phyloP scores from a whole-genome alignment of 2,888 invertebrate species.

The Metalampra italica region DNA sequence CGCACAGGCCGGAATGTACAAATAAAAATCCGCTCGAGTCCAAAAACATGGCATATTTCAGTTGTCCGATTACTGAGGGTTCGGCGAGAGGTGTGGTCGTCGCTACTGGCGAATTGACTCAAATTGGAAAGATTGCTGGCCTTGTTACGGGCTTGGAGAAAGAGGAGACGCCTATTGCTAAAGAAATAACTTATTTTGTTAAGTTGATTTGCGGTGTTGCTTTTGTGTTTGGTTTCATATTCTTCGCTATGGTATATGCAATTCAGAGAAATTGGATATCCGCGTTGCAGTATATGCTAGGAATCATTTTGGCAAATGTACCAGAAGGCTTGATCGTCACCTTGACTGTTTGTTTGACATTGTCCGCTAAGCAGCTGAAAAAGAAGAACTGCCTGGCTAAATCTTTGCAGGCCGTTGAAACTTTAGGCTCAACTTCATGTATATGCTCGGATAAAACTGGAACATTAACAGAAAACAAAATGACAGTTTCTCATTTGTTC shows the following conservation, averaged over 20 bases:
- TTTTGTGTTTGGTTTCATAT: slow-evolving; percentile 81
- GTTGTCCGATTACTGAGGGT: slow-evolving; percentile 88
- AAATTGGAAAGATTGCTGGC: slow-evolving; percentile 85
- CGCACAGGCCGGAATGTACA: slow-evolving; percentile 80
- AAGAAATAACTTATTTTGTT: slow-evolving; percentile 87
- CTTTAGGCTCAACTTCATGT: slow-evolving; percentile 86
- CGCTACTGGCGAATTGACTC: slow-evolving; percentile 81
- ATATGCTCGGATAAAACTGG: slow-evolving; percentile 91
- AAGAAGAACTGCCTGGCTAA: slow-evolving; percentile 88
- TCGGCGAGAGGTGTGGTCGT: slow-evolving; percentile 81
- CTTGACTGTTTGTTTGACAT: slow-evolving; percentile 86
- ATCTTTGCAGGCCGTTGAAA: slow-evolving; percentile 87
- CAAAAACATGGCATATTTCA: slow-evolving; percentile 88
- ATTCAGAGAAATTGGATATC: slow-evolving; percentile 82
- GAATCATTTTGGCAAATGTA: slow-evolving; percentile 88
- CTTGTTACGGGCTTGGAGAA: slow-evolving; percentile 81
- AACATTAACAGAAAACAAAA: slow-evolving; percentile 83
- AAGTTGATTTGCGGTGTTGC: slow-evolving; percentile 83
- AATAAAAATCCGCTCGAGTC: slow-evolving; percentile 86
- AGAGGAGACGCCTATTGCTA: slow-evolving; percentile 86
- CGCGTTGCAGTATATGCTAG: slow-evolving; percentile 83
- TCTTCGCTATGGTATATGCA: slow-evolving; percentile 84
- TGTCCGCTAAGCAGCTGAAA: slow-evolving; percentile 86
- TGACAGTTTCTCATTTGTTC: slow-evolving; percentile 86
- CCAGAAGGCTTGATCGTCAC: slow-evolving; percentile 88